A percentile compares a stretch with the other conserved stretches of the same genome.
Conservation (phyloP, 2,888 invertebrate genomes). For the Pyrrhia umbra region DNA sequence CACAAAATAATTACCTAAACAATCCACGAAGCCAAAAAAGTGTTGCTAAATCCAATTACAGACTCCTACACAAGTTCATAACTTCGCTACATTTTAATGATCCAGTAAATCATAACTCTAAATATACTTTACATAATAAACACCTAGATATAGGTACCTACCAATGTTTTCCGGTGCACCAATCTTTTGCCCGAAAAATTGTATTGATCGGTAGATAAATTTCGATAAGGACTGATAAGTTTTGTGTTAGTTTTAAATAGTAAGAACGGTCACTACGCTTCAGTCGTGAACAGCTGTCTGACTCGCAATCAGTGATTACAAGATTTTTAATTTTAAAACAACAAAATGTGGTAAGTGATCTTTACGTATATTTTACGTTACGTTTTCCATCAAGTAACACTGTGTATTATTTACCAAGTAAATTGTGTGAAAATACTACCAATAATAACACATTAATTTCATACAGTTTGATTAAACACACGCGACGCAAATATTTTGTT, state of each 20-base stretch:
- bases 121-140: slow-evolving; percentile 1
- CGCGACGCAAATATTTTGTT: slow-evolving; percentile 27
- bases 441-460: slow-evolving; percentile 9
- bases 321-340: slow-evolving; percentile 37
- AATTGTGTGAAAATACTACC: slow-evolving; percentile 9
- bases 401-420: slow-evolving; percentile 16
- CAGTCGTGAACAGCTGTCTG: slow-evolving; percentile 58
- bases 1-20: slow-evolving; percentile 21
- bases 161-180: slow-evolving; percentile 1
- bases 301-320: slow-evolving; percentile 48
- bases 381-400: slow-evolving; percentile 17
- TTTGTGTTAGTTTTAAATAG: slow-evolving; percentile 56
- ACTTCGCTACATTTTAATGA: background rate
- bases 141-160: background rate
- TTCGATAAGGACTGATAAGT: slow-evolving; percentile 64
- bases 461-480: slow-evolving; percentile 35
- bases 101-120: slow-evolving; percentile 11
- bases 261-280: slow-evolving; percentile 44
- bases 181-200: slow-evolving; percentile 39
- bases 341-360: slow-evolving; percentile 71
- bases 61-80: slow-evolving; percentile 5
- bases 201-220: slow-evolving; percentile 67
- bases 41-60: slow-evolving; percentile 32
- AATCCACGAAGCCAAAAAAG: slow-evolving; percentile 47
- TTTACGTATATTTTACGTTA: slow-evolving; percentile 7